phyloP scores from a whole-genome alignment of 2,797 vertebrate species.

The Galagoides demidoff region DNA sequence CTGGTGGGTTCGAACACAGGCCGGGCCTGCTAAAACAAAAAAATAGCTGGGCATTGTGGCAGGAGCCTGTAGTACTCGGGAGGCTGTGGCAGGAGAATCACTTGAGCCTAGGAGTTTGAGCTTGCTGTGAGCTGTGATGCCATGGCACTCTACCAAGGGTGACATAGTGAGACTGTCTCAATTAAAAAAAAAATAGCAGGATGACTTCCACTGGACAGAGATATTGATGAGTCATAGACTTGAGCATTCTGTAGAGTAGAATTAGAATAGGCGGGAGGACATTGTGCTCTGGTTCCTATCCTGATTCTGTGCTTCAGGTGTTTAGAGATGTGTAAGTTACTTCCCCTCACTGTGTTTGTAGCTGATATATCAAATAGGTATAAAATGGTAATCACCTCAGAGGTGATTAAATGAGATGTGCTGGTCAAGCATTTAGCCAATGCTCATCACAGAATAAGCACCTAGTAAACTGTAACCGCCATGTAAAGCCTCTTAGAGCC shows the following conservation, averaged over 20 bases:
- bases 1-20: too few relatives aligned
- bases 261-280: background rate
- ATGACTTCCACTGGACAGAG: background rate
- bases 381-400: background rate
- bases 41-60: too few relatives aligned
- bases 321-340: background rate
- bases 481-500: background rate
- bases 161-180: too few relatives aligned
- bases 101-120: too few relatives aligned
- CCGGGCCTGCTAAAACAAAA: too few relatives aligned
- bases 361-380: background rate
- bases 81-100: too few relatives aligned
- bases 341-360: background rate
- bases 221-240: background rate
- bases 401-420: background rate
- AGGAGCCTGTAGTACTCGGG: too few relatives aligned
- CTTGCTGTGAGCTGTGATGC: too few relatives aligned
- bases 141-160: too few relatives aligned
- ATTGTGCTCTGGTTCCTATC: background rate
- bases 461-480: background rate
- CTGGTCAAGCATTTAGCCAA: background rate
- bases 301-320: background rate
- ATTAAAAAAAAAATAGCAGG: background rate
- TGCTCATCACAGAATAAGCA: background rate
- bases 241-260: background rate